phyloP scores from a whole-genome alignment of 1,140 invertebrate species.

The Arion vulgaris region DNA sequence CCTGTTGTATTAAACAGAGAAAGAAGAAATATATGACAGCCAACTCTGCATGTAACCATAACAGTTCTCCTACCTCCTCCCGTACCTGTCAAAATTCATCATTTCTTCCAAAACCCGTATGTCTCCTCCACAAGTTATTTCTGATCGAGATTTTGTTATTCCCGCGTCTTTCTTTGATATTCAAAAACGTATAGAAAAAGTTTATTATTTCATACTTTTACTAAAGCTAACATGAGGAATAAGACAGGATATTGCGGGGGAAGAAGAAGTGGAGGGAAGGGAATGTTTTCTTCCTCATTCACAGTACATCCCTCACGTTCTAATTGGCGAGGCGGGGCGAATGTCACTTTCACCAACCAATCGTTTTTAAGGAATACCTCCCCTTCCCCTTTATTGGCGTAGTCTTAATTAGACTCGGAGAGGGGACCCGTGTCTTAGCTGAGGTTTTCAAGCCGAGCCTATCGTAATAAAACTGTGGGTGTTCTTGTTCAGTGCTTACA shows the following conservation, averaged over 20 bases:
- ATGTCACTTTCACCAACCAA: slow-evolving; percentile 16
- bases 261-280: neutral
- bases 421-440: neutral
- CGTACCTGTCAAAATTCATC: too few relatives aligned
- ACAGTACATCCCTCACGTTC: neutral
- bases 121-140: too few relatives aligned
- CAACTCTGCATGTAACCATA: too few relatives aligned
- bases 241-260: neutral
- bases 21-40: too few relatives aligned
- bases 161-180: too few relatives aligned
- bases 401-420: neutral
- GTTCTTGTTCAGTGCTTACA: neutral
- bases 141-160: too few relatives aligned
- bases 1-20: too few relatives aligned
- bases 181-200: too few relatives aligned
- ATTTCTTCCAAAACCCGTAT: too few relatives aligned
- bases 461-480: neutral
- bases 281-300: neutral
- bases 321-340: slow-evolving; percentile 20
- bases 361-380: neutral
- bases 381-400: slow-evolving; percentile 3
- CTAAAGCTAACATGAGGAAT: neutral
- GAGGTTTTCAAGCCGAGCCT: neutral
- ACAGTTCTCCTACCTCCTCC: too few relatives aligned
- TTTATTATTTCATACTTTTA: neutral